A percentile compares a stretch with the other conserved stretches of the same genome.
phyloP scores from a whole-genome alignment of 2,888 invertebrate genomes.

The Blera fallax region DNA sequence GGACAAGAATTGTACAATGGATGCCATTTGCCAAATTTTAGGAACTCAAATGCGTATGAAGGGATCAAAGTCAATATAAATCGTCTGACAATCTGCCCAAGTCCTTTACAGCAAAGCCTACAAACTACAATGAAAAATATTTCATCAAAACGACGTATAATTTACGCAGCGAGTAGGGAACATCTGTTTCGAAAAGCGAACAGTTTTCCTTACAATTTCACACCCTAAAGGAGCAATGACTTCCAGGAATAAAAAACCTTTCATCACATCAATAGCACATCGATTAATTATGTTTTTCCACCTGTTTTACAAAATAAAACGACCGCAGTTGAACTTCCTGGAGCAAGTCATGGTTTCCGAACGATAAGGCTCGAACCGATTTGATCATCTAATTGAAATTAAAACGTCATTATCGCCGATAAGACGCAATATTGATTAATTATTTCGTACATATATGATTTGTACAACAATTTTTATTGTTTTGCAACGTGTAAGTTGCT shows the following conservation, averaged over 20 bases:
- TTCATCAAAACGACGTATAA: no score
- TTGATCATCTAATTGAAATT: not conserved
- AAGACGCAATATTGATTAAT: not conserved
- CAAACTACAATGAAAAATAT: no score
- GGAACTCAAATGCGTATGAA: no score
- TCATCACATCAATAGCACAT: slow-evolving; percentile 2
- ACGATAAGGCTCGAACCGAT: not conserved
- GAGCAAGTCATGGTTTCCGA: not conserved
- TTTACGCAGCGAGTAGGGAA: no score
- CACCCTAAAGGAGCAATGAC: not conserved
- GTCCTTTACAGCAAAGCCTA: no score
- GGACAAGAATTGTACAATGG: no score
- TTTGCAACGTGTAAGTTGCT: not conserved
- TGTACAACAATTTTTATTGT: not conserved
- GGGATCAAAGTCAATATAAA: no score
- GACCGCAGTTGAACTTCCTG: not conserved
- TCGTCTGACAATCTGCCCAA: no score
- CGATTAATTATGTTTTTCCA: slow-evolving; percentile 18
- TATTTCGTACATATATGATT: not conserved
- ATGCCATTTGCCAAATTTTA: no score
- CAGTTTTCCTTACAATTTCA: no score
- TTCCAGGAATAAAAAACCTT: slow-evolving; percentile 1
- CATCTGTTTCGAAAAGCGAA: no score
- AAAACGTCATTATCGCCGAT: not conserved
- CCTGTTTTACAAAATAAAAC: slow-evolving; percentile 9